These are phyloP conservation scores for Lichenostomus cassidix DNA, from an alignment of 2,113 vertebrate species.

Conservation along the genomic window DNA sequence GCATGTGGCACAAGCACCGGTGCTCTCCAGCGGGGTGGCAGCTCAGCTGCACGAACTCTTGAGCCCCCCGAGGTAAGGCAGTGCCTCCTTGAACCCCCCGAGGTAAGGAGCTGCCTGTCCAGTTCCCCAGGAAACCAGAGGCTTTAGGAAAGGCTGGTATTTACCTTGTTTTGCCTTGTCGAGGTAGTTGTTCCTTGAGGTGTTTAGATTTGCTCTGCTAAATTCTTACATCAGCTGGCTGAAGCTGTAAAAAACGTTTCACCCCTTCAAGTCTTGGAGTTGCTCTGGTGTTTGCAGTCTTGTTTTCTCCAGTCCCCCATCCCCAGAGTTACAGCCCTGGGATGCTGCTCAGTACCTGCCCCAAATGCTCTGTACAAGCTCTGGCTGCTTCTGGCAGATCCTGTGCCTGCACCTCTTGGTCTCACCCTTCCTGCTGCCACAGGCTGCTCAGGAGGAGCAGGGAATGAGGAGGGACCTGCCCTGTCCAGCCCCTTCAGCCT, in stretches of 20 bases:
- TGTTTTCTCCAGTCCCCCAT: background rate
- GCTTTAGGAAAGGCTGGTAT: background rate
- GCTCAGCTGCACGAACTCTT: background rate
- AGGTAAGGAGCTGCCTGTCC: background rate
- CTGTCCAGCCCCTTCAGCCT: background rate
- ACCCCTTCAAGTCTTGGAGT: background rate
- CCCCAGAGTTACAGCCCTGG: background rate
- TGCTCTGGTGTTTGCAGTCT: background rate
- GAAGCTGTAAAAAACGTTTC: background rate
- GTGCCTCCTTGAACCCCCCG: background rate
- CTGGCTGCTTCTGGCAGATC: constrained; percentile 27
- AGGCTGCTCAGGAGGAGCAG: background rate
- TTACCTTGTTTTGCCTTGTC: background rate
- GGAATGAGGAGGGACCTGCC: background rate
- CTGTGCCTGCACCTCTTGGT: background rate
- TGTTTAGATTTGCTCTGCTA: background rate
- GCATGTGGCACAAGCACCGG: background rate
- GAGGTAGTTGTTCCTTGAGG: background rate
- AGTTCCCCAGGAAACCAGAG: rapidly evolving
- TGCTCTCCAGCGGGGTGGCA: background rate
- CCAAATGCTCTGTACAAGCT: background rate
- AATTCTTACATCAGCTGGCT: background rate
- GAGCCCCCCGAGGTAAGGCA: background rate
- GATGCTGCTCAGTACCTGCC: background rate
- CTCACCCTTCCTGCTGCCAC: background rate